Percentiles rank a stretch among this genome's conserved stretches.
phyloP scores from a whole-genome alignment of 2,113 vertebrate species.

The Microtus richardsoni region DNA sequence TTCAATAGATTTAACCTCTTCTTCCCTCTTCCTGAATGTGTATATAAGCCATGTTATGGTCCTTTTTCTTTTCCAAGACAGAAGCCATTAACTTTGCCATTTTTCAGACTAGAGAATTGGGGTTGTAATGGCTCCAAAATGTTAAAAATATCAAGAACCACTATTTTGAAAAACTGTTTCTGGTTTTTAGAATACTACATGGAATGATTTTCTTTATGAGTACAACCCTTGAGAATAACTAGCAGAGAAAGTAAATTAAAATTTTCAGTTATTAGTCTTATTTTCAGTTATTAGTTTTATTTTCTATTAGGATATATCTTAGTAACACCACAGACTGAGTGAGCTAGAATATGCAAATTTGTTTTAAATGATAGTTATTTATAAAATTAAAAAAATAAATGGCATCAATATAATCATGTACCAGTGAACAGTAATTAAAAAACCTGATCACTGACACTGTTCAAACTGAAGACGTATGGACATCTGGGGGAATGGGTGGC shows the following conservation, averaged over 20 bases:
- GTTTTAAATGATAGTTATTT: conserved; percentile 28
- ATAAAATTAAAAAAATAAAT: conserved; percentile 12
- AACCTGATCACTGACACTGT: not conserved
- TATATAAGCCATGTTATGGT: conserved; percentile 12
- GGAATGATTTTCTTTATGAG: not conserved
- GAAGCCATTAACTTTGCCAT: not conserved
- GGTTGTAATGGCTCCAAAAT: not conserved
- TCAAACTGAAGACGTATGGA: not conserved
- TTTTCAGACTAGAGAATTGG: conserved; percentile 25
- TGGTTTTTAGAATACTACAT: not conserved
- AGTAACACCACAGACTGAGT: not conserved
- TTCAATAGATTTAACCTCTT: not conserved
- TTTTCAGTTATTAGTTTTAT: conserved; percentile 10
- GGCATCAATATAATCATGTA: not conserved
- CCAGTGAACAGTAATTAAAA: not conserved
- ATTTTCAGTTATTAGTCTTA: conserved; percentile 15
- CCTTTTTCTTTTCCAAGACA: not conserved
- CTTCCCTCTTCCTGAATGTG: not conserved
- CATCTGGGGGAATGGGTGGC: not conserved
- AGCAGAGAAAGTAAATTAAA: not conserved
- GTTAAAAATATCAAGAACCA: not conserved
- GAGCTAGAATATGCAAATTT: not conserved
- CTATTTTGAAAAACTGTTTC: not conserved
- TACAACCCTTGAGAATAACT: not conserved
- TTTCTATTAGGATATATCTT: not conserved